Evolutionary conservation across 2,113 vertebrate genomes (phyloP), one percentile per base, ranked within the genome.

Genomic region (Passer domesticus): DNA sequence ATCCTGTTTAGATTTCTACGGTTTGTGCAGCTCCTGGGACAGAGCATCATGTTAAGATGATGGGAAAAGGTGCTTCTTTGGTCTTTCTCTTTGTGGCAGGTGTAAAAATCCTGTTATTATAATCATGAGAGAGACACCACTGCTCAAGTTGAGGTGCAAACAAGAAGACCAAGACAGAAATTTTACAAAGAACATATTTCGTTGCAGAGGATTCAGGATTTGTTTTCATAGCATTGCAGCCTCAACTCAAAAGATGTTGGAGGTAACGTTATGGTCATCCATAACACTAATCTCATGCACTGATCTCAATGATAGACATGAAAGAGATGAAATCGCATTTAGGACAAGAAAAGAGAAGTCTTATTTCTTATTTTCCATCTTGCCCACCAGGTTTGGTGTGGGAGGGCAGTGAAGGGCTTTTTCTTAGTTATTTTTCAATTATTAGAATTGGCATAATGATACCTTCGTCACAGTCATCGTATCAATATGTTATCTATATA

Each of bases 91-190:
- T 83, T 2, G 3, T 68, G 23, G 4, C 30, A 68, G 33, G 12
- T 66, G 13, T 27, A 76, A 59, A 76, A 30, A 24, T 39, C 18
- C 18, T 39, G 13, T 28, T 46, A 28, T 33, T 13, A 37, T 19
- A 37, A 52, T 14, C 1, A 5, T 33, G 13, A 69, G 15, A 44
- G 3, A 37, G 33, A 60, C 44, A 33, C 4, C 0, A 1, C 11
- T 60, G 18, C 33, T 8, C 2, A 9, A 77, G 60, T 15, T 33
- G 33, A 44, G 15, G 10, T 28, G 33, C 19, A 28, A 33, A 27
- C 1, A 7, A 53, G 27, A 50, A 59, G 31, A 52, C 1, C 10
- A 37, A 13, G 13, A 13, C 1, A 44, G 4, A 30, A 55, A 52
- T 56, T 69, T 64, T 19, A 47, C 19, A 10, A 55, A 81, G 2